A percentile compares a stretch with the other conserved stretches of the same genome.
Conservation (phyloP, 53 echinoderm and acorn worm genomes). For the Temnopleurus reevesii region DNA sequence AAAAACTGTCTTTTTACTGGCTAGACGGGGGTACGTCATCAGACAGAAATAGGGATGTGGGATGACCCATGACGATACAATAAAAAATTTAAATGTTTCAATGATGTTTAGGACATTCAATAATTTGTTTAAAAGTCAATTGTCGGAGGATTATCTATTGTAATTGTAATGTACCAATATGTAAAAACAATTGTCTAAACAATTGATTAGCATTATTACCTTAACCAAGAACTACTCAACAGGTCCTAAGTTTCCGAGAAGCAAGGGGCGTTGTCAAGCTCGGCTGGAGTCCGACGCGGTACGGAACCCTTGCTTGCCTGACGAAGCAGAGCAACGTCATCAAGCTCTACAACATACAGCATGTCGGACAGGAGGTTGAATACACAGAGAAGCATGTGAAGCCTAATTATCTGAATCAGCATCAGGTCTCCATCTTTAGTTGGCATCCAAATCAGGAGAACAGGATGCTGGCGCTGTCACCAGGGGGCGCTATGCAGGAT, state of each 20-base stretch:
- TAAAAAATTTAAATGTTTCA: too few species aligned
- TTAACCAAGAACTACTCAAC: neutral
- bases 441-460: slow-evolving; percentile 96
- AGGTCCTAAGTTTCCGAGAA: slow-evolving; percentile 86
- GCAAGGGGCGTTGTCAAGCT: slow-evolving; percentile 76
- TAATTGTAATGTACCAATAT: too few species aligned
- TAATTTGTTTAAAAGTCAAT: too few species aligned
- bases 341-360: slow-evolving; percentile 93
- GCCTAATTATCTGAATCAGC: slow-evolving; percentile 65
- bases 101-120: too few species aligned
- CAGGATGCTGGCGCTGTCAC: slow-evolving; percentile 80
- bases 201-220: too few species aligned
- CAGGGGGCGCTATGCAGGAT: slow-evolving; percentile 73
- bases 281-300: slow-evolving; percentile 88
- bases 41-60: too few species aligned
- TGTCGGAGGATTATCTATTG: too few species aligned
- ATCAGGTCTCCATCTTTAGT: slow-evolving; percentile 75
- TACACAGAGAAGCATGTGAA: slow-evolving; percentile 81
- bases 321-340: slow-evolving; percentile 81
- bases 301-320: slow-evolving; percentile 78
- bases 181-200: too few species aligned
- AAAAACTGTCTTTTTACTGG: too few species aligned
- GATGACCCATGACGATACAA: too few species aligned
- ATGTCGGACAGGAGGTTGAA: slow-evolving; percentile 84
- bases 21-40: too few species aligned